Base-by-base conservation (phyloP, 1,140 invertebrate species). In the Neomicropteryx cornuta region DNA sequence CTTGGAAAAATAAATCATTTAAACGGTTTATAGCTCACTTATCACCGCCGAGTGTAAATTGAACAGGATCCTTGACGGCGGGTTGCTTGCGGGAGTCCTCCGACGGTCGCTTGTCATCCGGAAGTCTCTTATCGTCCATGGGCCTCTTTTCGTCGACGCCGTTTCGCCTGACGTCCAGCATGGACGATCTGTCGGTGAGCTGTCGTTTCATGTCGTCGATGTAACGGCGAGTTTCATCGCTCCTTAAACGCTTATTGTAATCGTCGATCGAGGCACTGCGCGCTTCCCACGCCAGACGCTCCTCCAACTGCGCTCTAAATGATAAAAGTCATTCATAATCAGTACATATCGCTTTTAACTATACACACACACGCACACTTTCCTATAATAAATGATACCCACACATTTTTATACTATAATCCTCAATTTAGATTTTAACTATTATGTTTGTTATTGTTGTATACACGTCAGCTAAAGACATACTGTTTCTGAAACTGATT, bases 31-130 rank as follows among this genome's bases (percentile, higher is more conserved):
- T n/a, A n/a, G n/a, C 55, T 54, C 19, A 63, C 60, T 61, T 63
- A 18, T 61, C 60, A 1, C 60, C 60, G 1, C 60, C 60, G 18
- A 64, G 33, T 13, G 58, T 41, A 27, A 64, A 64, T 17, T 60
- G 54, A 16, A 62, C 60, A 14, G 52, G 57, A 4, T 60, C 58
- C 36, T 27, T 17, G 14, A 47, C 34, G 50, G 42, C 11, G 51
- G 41, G 5, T 62, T 58, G 1, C 56, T 58, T 0, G 41, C 41
- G 14, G 50, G 56, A 33, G 52, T 56, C 37, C 52, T 55, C 17
- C 34, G 27, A 6, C 17, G 13, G 19, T 36, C 34, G 22, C 18
- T 52, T 42, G 16, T 58, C 55, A 1, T 48, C 34, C 0, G 47
- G 33, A 0, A 31, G 16, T 8, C 47, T 46, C 31, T 46, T 52